These are phyloP conservation scores for Argyrosomus regius DNA, from an alignment of 2,797 vertebrate species.

Conservation along the genomic window DNA sequence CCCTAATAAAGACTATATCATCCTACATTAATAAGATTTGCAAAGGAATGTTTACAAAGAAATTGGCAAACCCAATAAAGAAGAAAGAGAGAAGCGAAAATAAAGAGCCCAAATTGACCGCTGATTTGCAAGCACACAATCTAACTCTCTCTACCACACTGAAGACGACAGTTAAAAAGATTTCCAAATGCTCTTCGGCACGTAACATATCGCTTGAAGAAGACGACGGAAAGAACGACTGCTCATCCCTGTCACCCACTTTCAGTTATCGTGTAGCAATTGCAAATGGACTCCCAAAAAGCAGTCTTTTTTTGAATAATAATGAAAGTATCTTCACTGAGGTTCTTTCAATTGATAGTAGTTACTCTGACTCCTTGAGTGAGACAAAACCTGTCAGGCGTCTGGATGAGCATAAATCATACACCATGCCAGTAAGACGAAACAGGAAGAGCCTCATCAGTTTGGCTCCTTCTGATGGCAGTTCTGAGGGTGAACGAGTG, in stretches of 20 bases:
- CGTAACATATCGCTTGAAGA: conserved; percentile 93
- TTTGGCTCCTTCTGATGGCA: conserved; percentile 96
- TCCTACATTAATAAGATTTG: conserved; percentile 95
- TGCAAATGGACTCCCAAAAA: conserved; percentile 95
- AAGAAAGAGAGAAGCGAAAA: conserved; percentile 93
- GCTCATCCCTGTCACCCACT: conserved; percentile 95
- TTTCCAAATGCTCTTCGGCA: conserved; percentile 94
- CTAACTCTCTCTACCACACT: conserved; percentile 92
- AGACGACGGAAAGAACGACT: conserved; percentile 89
- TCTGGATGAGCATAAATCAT: conserved; percentile 88
- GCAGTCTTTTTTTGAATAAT: conserved; percentile 84
- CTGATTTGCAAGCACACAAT: conserved; percentile 88
- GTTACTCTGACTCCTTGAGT: conserved; percentile 91
- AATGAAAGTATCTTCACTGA: conserved; percentile 91
- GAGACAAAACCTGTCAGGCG: conserved; percentile 88
- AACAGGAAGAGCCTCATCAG: conserved; percentile 97
- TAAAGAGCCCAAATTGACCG: conserved; percentile 89
- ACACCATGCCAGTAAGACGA: conserved; percentile 96
- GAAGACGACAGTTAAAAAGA: conserved; percentile 96
- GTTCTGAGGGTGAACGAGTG: conserved; percentile 96
- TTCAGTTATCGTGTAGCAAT: conserved; percentile 99
- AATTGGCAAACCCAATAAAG: conserved; percentile 94
- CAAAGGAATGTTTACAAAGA: conserved; percentile 99
- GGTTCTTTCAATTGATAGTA: conserved; percentile 91
- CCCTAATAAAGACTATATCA: conserved; percentile 92